Evolutionary conservation across 2,797 vertebrate species (phyloP).

Genomic region (Pangasius larnaudii): DNA sequence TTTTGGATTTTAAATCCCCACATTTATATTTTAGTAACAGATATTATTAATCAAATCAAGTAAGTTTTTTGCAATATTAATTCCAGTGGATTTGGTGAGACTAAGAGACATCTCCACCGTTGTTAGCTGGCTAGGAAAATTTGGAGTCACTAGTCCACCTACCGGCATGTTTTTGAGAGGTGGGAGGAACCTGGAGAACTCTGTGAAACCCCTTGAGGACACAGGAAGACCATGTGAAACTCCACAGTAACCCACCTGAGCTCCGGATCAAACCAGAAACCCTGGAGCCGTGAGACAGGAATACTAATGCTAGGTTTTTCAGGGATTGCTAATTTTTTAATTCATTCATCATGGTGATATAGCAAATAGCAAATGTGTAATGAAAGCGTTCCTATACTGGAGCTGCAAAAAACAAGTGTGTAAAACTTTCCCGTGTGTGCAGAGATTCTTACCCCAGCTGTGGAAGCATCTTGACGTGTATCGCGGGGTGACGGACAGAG

Average conservation of each 20-base stretch:
- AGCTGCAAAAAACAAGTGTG: not conserved
- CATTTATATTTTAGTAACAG: not conserved
- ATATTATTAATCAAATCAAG: not conserved
- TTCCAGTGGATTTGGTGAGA: not conserved
- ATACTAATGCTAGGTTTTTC: not conserved
- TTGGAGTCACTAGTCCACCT: not conserved
- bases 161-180: not conserved
- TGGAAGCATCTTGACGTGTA: not conserved
- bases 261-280: not conserved
- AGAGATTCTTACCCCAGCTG: not conserved
- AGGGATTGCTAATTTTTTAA: not conserved
- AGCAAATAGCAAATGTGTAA: not conserved
- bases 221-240: not conserved
- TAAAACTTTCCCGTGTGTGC: not conserved
- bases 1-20: not conserved
- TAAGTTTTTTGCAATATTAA: not conserved
- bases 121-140: not conserved
- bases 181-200: not conserved
- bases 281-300: not conserved
- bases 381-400: not conserved
- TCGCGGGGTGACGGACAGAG: not conserved
- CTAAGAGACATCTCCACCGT: not conserved
- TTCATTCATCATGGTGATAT: not conserved
- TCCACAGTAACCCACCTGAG: not conserved
- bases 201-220: not conserved